These are phyloP conservation scores for Platyura marginata DNA, from an alignment of 1,140 invertebrate genomes.

Conservation along the genomic window DNA sequence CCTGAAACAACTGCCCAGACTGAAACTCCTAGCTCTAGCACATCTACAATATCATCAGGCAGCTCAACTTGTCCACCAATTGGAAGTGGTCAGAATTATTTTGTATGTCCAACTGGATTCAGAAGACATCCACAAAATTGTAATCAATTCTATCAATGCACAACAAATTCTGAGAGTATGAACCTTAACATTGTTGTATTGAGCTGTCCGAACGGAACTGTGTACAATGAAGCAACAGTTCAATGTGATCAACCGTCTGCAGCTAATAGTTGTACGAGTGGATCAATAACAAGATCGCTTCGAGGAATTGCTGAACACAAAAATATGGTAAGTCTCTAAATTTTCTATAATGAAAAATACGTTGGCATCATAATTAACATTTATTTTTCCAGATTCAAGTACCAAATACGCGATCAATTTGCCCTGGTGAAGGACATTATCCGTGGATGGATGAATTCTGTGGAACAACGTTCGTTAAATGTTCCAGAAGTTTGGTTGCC, in stretches of 20 bases:
- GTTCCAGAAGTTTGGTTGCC: conserved; percentile 28
- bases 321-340: conserved; percentile 20
- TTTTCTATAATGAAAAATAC: background rate
- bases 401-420: conserved; percentile 22
- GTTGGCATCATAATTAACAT: background rate
- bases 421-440: conserved; percentile 46
- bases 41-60: too few relatives aligned
- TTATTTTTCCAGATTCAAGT: background rate
- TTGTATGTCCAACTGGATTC: conserved; percentile 64
- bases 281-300: background rate
- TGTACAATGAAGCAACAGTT: conserved; percentile 51
- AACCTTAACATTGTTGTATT: conserved; percentile 53
- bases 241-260: conserved; percentile 35
- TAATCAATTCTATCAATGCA: conserved; percentile 70
- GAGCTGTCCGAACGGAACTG: conserved; percentile 52
- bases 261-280: background rate
- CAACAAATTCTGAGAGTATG: conserved; percentile 35
- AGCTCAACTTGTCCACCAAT: conserved; percentile 25
- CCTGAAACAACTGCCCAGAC: background rate
- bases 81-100: conserved; percentile 42
- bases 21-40: too few relatives aligned
- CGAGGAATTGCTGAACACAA: conserved; percentile 32
- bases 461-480: conserved; percentile 55
- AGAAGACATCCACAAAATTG: conserved; percentile 65
- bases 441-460: conserved; percentile 43